phyloP scores from a whole-genome alignment of 2,113 vertebrate genomes.

The Gorsachius goisagi region DNA sequence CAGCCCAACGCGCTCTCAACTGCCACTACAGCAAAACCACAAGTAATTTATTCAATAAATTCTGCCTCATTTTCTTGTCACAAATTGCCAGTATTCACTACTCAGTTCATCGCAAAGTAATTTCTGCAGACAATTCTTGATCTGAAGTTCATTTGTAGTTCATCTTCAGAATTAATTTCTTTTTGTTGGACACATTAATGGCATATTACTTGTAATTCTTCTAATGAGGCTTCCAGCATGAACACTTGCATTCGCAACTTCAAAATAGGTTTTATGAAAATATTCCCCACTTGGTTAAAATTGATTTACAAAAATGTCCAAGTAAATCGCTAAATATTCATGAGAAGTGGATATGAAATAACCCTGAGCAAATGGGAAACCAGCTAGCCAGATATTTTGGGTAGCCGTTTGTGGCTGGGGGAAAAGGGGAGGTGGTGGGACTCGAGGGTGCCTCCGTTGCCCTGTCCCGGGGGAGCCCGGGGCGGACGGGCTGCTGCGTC shows the following conservation, averaged over 20 bases:
- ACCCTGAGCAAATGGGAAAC: neutral
- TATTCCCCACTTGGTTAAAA: neutral
- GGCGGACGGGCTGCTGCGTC: neutral
- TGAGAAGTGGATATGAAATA: neutral
- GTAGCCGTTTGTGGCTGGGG: neutral
- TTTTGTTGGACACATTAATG: conserved; percentile 37
- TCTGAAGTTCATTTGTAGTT: conserved; percentile 37
- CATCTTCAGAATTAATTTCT: conserved; percentile 49
- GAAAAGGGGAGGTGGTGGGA: neutral
- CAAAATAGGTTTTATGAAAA: neutral
- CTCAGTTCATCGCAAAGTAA: conserved; percentile 16
- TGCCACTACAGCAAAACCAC: neutral
- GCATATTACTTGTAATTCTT: conserved; percentile 13
- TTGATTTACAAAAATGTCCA: neutral
- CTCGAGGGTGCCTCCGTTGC: rapidly evolving
- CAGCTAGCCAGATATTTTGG: neutral
- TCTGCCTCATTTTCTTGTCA: conserved; percentile 18
- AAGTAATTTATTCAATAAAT: neutral
- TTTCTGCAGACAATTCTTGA: conserved; percentile 37
- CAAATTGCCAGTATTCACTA: neutral
- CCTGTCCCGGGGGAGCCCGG: neutral
- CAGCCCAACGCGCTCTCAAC: neutral
- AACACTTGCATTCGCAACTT: neutral
- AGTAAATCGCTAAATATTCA: neutral
- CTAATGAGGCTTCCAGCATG: conserved; percentile 30